phyloP scores from a whole-genome alignment of 1,140 invertebrate genomes.

The Psix sp. region DNA sequence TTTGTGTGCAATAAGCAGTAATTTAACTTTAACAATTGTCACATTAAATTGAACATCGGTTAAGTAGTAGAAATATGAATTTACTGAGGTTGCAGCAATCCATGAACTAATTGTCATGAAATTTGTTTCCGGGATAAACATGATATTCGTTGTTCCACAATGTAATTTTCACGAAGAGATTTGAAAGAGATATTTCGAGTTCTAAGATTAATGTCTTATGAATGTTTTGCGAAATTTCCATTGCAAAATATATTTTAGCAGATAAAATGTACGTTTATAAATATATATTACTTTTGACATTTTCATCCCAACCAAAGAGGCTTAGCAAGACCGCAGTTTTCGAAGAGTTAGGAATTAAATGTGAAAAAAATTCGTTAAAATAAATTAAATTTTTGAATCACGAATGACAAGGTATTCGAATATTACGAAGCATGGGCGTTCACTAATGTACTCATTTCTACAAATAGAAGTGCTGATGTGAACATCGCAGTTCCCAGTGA shows the following conservation, averaged over 20 bases:
- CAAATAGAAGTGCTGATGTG: constrained; percentile 72
- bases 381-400: constrained; percentile 50
- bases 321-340: too few relatives aligned
- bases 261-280: too few relatives aligned
- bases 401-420: constrained; percentile 64
- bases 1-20: neutral
- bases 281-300: too few relatives aligned
- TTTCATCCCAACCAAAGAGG: too few relatives aligned
- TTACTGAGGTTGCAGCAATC: too few relatives aligned
- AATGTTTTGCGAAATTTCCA: too few relatives aligned
- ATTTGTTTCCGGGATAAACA: constrained; percentile 28
- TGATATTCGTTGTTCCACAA: constrained; percentile 11
- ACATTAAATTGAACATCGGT: too few relatives aligned
- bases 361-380: constrained; percentile 22
- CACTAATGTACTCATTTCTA: constrained; percentile 73
- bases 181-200: too few relatives aligned
- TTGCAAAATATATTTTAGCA: too few relatives aligned
- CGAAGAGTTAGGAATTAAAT: neutral
- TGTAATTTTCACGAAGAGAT: constrained; percentile 33
- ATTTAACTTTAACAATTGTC: constrained; percentile 42
- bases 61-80: too few relatives aligned
- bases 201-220: too few relatives aligned
- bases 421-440: constrained; percentile 66
- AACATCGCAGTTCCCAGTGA: constrained; percentile 28
- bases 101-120: constrained; percentile 8